Conservation (phyloP, 2,888 invertebrate species). For the Andrena camellia region DNA sequence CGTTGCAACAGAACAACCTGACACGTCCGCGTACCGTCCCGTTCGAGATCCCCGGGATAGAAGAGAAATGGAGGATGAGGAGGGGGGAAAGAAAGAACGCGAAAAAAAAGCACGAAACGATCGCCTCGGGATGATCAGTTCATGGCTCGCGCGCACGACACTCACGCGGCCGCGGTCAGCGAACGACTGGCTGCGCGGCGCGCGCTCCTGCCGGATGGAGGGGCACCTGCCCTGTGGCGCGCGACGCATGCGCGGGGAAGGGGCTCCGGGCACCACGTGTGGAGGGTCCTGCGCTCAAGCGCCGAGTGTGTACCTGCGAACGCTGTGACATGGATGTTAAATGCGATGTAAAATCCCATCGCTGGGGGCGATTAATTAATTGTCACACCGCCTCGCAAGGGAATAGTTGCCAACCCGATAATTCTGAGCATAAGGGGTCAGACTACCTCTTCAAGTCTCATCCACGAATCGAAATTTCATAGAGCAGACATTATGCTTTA, state of each 20-base stretch:
- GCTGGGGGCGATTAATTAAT: background rate
- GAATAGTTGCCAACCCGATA: too few relatives aligned
- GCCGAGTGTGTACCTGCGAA: slow-evolving; percentile 36
- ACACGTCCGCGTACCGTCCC: background rate
- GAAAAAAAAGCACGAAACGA: slow-evolving; percentile 68
- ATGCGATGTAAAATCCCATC: slow-evolving; percentile 34
- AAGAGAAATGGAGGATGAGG: slow-evolving; percentile 6
- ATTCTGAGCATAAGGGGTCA: too few relatives aligned
- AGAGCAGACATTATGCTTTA: too few relatives aligned
- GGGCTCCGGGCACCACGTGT: slow-evolving; percentile 40
- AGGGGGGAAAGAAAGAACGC: slow-evolving; percentile 45
- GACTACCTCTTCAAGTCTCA: too few relatives aligned
- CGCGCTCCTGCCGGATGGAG: slow-evolving; percentile 32
- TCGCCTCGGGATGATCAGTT: slow-evolving; percentile 72
- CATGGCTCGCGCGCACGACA: slow-evolving; percentile 78
- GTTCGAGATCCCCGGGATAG: background rate
- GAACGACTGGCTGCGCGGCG: slow-evolving; percentile 79
- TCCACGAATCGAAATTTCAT: too few relatives aligned
- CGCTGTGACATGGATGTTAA: slow-evolving; percentile 42
- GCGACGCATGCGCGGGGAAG: slow-evolving; percentile 11
- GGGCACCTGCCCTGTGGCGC: background rate
- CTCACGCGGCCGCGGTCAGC: slow-evolving; percentile 83
- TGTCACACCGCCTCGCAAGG: background rate
- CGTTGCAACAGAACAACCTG: background rate
- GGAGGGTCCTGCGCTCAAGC: slow-evolving; percentile 7